phyloP scores from a whole-genome alignment of 2,888 invertebrate genomes.

The Drosophila fulvimacula region DNA sequence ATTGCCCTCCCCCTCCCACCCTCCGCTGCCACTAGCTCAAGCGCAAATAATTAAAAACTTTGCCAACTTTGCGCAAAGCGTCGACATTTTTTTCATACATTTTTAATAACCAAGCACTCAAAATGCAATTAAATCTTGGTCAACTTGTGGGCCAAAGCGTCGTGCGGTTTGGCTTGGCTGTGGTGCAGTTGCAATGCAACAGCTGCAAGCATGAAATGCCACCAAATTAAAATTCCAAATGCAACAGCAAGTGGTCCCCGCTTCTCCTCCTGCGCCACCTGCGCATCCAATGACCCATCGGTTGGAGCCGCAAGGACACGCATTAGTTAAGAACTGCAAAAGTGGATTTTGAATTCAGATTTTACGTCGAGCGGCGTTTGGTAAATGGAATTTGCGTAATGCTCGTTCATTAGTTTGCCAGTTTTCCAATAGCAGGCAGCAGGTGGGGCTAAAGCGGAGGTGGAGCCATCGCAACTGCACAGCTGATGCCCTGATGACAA shows the following conservation, averaged over 20 bases:
- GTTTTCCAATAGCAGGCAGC: conserved; percentile 47
- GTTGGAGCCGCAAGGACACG: conserved; percentile 35
- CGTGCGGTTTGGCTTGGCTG: conserved; percentile 22
- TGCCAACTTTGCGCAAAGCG: conserved; percentile 47
- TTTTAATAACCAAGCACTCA: conserved; percentile 76
- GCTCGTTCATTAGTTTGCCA: conserved; percentile 68
- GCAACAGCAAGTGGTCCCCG: conserved; percentile 38
- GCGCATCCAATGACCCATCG: conserved; percentile 13
- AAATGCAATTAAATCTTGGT: conserved; percentile 80
- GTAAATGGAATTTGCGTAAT: conserved; percentile 62
- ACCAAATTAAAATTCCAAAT: conserved; percentile 75
- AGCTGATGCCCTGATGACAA: conserved; percentile 61
- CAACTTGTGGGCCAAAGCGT: conserved; percentile 66
- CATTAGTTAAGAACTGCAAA: conserved; percentile 42
- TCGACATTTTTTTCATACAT: conserved; percentile 58
- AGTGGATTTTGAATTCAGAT: conserved; percentile 40
- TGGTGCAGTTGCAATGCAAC: conserved; percentile 18
- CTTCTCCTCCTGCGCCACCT: background rate
- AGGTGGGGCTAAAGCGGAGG: background rate
- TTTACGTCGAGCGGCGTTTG: conserved; percentile 32
- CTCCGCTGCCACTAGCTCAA: conserved; percentile 12
- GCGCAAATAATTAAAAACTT: conserved; percentile 75
- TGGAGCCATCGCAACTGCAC: conserved; percentile 8
- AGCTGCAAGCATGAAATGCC: conserved; percentile 62
- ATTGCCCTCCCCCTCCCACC: background rate